Evolutionary conservation across 2,888 invertebrate genomes (phyloP).

Genomic region (Noctuana brunneofusca): DNA sequence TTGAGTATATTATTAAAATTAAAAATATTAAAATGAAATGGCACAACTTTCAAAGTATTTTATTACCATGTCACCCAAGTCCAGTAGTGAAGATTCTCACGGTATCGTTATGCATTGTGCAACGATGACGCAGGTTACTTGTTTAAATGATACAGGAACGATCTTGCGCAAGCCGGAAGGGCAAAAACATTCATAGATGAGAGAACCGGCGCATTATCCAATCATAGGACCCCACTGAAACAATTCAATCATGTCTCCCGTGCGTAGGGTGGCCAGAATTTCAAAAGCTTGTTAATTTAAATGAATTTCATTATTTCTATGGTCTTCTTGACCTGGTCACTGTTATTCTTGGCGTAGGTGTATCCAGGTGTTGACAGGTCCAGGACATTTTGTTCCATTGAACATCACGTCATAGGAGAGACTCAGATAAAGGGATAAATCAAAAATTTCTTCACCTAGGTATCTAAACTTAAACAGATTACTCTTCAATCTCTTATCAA

Average conservation of each 20-base stretch:
- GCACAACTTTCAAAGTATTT: not conserved
- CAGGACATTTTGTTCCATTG: no score
- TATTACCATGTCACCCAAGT: not conserved
- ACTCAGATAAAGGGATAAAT: no score
- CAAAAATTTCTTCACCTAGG: no score
- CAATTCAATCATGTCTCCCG: constrained; percentile 57
- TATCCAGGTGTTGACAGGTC: no score
- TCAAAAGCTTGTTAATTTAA: not conserved
- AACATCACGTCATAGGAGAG: no score
- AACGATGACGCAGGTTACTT: constrained; percentile 31
- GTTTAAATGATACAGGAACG: constrained; percentile 38
- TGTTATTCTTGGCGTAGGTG: no score
- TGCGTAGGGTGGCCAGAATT: constrained; percentile 42
- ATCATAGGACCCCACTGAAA: constrained; percentile 58
- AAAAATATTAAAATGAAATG: no score
- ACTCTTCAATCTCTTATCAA: no score
- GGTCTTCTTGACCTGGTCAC: no score
- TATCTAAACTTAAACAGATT: no score
- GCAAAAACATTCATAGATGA: constrained; percentile 41
- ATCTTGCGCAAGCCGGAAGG: constrained; percentile 50
- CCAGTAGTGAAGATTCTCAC: constrained; percentile 6
- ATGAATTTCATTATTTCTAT: no score
- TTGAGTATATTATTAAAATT: no score
- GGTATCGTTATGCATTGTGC: constrained; percentile 19
- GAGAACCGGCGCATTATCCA: constrained; percentile 59